Conservation (phyloP, 2,888 invertebrate species). For the Tholera decimalis region DNA sequence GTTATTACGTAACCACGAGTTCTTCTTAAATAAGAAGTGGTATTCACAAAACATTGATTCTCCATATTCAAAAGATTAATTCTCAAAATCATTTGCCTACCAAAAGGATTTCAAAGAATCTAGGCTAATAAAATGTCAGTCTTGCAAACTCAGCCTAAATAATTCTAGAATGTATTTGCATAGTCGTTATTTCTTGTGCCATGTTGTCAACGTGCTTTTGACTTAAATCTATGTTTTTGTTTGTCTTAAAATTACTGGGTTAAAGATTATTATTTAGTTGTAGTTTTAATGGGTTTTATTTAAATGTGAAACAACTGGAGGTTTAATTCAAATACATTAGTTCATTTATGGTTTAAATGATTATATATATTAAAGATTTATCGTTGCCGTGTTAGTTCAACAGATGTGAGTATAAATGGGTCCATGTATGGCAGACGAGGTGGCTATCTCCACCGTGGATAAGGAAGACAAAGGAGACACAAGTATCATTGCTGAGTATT, state of each 20-base stretch:
- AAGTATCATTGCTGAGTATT: no score
- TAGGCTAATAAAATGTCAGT: conserved; percentile 59
- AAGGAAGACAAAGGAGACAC: no score
- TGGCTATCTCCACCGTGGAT: no score
- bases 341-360: background rate
- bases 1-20: no score
- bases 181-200: conserved; percentile 25
- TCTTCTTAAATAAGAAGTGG: no score
- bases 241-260: conserved; percentile 35
- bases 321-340: conserved; percentile 15
- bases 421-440: no score
- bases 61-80: conserved; percentile 3
- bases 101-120: conserved; percentile 45
- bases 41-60: no score
- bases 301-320: conserved; percentile 13
- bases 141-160: conserved; percentile 21
- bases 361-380: background rate
- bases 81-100: conserved; percentile 19
- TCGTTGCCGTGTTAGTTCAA: background rate
- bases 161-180: conserved; percentile 59
- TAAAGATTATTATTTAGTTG: conserved; percentile 34
- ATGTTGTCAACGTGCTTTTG: conserved; percentile 24
- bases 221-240: conserved; percentile 39
- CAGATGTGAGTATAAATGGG: no score
- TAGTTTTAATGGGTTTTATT: conserved; percentile 22